phyloP scores from a whole-genome alignment of 2,888 invertebrate genomes.

The Cremastinae sp. region DNA sequence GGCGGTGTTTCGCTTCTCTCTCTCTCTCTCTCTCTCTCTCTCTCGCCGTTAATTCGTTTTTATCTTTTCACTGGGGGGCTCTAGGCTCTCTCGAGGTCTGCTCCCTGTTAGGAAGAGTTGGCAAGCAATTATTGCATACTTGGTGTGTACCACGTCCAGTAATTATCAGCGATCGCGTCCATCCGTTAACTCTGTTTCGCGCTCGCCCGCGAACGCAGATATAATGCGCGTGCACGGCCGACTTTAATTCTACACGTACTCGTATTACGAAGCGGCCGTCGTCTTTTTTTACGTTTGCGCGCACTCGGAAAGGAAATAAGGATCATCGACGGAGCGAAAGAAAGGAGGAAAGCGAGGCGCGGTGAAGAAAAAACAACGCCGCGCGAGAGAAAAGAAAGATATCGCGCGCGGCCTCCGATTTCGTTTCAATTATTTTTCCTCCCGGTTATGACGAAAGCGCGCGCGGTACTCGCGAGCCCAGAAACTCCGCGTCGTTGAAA shows the following conservation, averaged over 20 bases:
- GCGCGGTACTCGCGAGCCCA: neutral
- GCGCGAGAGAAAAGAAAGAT: too few species aligned
- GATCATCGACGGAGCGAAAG: constrained; percentile 4
- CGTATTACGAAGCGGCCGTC: constrained; percentile 15
- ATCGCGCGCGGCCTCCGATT: neutral
- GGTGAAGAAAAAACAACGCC: neutral
- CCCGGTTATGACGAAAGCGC: neutral
- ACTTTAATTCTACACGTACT: constrained; percentile 42
- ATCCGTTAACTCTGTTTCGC: constrained; percentile 51
- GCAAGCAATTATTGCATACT: constrained; percentile 71
- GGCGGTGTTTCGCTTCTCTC: constrained; percentile 16
- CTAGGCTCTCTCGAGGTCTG: constrained; percentile 46
- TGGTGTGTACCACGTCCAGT: constrained; percentile 70
- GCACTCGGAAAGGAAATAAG: constrained; percentile 20
- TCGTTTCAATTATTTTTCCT: neutral
- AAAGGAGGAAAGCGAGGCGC: neutral
- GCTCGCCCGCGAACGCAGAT: constrained; percentile 6
- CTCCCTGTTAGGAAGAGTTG: constrained; percentile 63
- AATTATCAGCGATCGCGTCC: constrained; percentile 70
- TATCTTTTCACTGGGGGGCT: constrained; percentile 11
- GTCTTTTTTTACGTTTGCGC: constrained; percentile 19
- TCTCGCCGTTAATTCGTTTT: constrained; percentile 80
- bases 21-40: too few species aligned
- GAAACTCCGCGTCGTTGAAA: too few species aligned
- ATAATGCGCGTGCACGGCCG: constrained; percentile 3